Evolutionary conservation across 2,797 vertebrate species (phyloP), one percentile per base, ranked within the genome.

Genomic region (Esox lucius): DNA sequence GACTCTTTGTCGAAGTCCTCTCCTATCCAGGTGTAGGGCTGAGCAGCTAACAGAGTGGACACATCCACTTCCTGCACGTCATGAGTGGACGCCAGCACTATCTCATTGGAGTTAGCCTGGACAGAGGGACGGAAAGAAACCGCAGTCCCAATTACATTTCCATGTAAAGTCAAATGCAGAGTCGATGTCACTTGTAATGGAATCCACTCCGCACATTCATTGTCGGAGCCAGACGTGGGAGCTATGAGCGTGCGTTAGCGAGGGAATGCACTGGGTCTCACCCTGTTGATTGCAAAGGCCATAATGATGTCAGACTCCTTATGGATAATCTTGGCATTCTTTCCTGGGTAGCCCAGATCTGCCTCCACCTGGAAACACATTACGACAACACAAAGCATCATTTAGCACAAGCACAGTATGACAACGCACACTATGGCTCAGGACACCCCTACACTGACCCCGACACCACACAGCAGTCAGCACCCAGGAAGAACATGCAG

Each of bases 301-400:
- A 99, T 98, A 85, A 99, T 98, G 86, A 98, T 98, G 85, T 99
- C 98, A 0, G 98, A 98, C 71, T 99, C 98, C 88, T 99, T 99
- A 86, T 99, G 98, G 87, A 99, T 96, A 77, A 99, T 91, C 91
- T 97, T 98, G 76, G 98, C 97, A 85, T 98, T 98, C 75, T 97
- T 96, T 81, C 98, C 97, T n/a, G 98, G 97, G 81, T 98, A 99
- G 73, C 98, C 97, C 66, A 98, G 94, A 89, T 99, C 98, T 51
- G 97, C 97, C 92, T 99, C 98, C 80, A 99, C 96, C 98, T 99
- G 72, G 88, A 95, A 86, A 92, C 71, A 88, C 72, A 35, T 69
- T n/a, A 51, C 24, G 17, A 13, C 49, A 77, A 68, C 70, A 72
- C 35, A 51, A 19, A 51, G 9, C 35, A 13, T 66, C 51, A 28